Base-by-base conservation (phyloP, 64 coral and sea anemone genomes). In the Porites australiensis region DNA sequence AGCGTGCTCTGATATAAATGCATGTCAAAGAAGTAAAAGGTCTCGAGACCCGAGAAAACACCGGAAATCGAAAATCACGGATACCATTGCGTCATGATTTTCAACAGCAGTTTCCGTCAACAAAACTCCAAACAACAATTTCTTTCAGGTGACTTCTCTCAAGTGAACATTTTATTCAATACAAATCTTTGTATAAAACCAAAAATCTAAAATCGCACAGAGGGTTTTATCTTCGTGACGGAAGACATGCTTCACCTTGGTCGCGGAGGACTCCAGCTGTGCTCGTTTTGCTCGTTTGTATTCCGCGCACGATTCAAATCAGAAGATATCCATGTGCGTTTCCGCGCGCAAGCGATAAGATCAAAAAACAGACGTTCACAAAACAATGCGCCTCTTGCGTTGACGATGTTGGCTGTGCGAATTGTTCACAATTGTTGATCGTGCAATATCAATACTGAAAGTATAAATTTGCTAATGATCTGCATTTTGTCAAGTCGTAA, bases 31-130 rank as follows among this genome's bases (percentile, higher is more conserved):
- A 52, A 51, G 11, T 8, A 84, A 84, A 13, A 13, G 12, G 81
- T 10, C 46, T 50, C 44, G 79, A 82, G 43, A 74, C 71, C 14
- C 6, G 44, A 47, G 27, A 74, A 19, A 6, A 60, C 67, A 66
- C 81, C 61, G 81, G 63, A 84, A 84, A 68, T 52, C 47, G 81
- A 69, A 84, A 84, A 84, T 84, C 81, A 69, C 47, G 47, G 60
- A 84, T 8, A 0, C 70, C 58, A 16, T 84, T 69, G 81, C 81
- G 81, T 84, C 81, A 84, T 84, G 46, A 22, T 67, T 52, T 69
- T 22, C 15, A 51, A 3, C 48, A n/a, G 27, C 4, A 45, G 46
- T 19, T 50, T 78, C 27, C 57, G 57, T 45, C 51, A 79, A 79
- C 53, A 79, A 58, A 6, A 50, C 10, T 19, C 54, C 7, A 57